Percentiles rank a stretch among this genome's conserved stretches.
Evolutionary conservation across 2,888 invertebrate genomes (phyloP).

Genomic region (Pheosia gnoma): DNA sequence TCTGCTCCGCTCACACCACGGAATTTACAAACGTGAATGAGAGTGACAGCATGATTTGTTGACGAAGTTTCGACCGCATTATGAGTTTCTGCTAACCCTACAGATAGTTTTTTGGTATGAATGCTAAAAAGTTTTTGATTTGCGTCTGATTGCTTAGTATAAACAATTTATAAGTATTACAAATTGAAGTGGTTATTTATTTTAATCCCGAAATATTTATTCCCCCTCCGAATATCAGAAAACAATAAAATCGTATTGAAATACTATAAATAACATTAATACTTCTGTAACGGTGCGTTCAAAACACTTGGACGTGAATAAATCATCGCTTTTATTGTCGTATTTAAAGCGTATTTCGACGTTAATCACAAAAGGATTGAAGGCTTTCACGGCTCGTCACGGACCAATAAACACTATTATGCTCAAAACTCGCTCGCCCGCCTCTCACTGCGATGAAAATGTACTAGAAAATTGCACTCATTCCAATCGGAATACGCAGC

Average conservation of each 20-base stretch:
- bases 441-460: constrained; percentile 24
- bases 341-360: constrained; percentile 49
- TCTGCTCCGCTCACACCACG: too few species aligned
- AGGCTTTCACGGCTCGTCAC: constrained; percentile 50
- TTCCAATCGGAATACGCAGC: constrained; percentile 19
- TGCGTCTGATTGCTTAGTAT: too few species aligned
- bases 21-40: too few species aligned
- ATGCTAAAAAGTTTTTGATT: too few species aligned
- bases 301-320: constrained; percentile 24
- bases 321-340: constrained; percentile 36
- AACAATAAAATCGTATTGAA: constrained; percentile 30
- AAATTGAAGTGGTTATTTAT: background rate
- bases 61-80: too few species aligned
- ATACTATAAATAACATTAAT: constrained; percentile 24
- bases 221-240: constrained; percentile 19
- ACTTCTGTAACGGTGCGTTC: constrained; percentile 21
- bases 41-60: too few species aligned
- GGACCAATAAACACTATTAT: constrained; percentile 41
- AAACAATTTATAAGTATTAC: background rate
- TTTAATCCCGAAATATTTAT: constrained; percentile 9
- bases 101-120: too few species aligned
- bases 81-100: too few species aligned
- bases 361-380: constrained; percentile 52
- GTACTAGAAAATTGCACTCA: constrained; percentile 38
- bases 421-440: constrained; percentile 7